Conservation (phyloP, 2,113 vertebrate species). For the Triplophysa tibetana region DNA sequence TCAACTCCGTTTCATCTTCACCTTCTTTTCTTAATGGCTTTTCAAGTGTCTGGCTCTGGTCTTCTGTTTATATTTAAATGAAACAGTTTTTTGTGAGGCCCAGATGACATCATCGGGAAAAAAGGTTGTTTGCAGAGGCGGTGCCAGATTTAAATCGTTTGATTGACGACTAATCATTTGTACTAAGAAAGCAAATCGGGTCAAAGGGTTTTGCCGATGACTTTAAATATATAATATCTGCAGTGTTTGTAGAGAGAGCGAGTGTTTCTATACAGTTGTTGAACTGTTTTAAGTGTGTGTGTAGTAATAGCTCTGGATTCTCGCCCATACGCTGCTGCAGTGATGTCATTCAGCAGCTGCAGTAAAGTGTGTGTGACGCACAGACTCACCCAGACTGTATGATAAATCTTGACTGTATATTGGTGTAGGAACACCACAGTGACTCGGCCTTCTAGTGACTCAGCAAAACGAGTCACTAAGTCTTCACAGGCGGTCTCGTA, state of each 20-base stretch:
- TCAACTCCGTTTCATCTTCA: not conserved
- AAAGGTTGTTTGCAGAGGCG: not conserved
- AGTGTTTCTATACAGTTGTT: no score
- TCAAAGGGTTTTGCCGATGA: no score
- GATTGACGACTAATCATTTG: no score
- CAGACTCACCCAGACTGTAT: not conserved
- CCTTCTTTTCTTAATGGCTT: not conserved
- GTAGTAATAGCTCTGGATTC: not conserved
- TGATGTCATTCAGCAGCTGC: not conserved
- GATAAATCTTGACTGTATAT: not conserved
- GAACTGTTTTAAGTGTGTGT: not conserved
- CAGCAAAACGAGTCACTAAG: not conserved
- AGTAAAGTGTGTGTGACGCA: not conserved
- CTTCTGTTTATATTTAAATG: not conserved
- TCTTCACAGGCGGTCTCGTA: not conserved
- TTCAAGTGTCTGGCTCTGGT: not conserved
- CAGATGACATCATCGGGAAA: not conserved
- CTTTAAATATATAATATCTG: no score
- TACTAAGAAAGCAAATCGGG: no score
- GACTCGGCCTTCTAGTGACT: slow-evolving; percentile 4
- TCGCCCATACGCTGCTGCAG: not conserved
- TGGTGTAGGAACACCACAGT: not conserved
- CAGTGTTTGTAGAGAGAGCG: no score
- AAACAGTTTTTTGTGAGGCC: not conserved
- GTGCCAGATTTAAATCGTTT: no score